Base-by-base conservation (phyloP, 2,888 invertebrate genomes). In the Balanococcus diminutus region DNA sequence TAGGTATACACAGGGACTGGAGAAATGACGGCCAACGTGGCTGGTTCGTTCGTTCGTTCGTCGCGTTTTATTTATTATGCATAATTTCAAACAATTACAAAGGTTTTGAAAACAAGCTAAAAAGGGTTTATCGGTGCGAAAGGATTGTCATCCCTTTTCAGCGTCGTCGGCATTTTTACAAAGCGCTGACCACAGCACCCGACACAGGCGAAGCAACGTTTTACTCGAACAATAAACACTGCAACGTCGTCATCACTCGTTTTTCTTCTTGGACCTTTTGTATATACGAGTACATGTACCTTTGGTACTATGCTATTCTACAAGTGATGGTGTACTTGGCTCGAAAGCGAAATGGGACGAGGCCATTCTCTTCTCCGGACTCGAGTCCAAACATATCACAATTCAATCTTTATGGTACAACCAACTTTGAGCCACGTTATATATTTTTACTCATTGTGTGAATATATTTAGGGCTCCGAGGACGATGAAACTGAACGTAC, bases 11-110 rank as follows among this genome's bases (percentile, higher is more conserved):
- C 22, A 56, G 22, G 22, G 56, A 56, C 22, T 56, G 14, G 42
- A n/a, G n/a, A 56, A 56, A 9, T 28, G 61, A 9, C 61, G 61
- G 28, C 61, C 25, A 67, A 67, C 61, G 25, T 67, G 25, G 61
- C 25, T 67, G 61, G 51, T 51, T 51, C 28, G 61, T n/a, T n/a
- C n/a, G n/a, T n/a, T n/a, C n/a, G n/a, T n/a, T n/a, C n/a, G n/a
- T n/a, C n/a, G n/a, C n/a, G n/a, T 67, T 67, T 67, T 67, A 67
- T 67, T 67, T 67, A 67, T 67, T 67, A 67, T 67, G 61, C 61
- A 67, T 67, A 67, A 67, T 67, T 67, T 67, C 61, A 67, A 67
- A 67, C 61, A 67, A 67, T 67, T 67, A 67, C 61, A 67, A 67
- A 67, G 61, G 61, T 67, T 67, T 67, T 67, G 61, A 67, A 67